Percentiles rank a stretch among this genome's conserved stretches.
Evolutionary conservation across 2,113 vertebrate genomes (phyloP).

Genomic region (Gracilinanus agilis): DNA sequence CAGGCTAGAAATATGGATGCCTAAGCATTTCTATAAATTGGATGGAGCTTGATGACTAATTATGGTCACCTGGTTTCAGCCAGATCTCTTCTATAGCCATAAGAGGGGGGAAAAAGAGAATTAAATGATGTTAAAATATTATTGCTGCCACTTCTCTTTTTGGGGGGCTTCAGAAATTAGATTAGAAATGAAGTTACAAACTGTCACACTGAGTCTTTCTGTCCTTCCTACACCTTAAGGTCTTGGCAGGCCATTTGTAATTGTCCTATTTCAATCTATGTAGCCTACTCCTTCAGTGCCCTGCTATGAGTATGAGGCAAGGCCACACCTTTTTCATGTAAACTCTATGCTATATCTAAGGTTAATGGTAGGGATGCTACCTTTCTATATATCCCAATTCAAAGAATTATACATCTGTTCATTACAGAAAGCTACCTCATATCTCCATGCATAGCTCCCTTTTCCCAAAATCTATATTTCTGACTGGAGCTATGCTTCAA

Average conservation of each 20-base stretch:
- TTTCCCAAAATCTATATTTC: not conserved
- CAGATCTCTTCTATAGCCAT: not conserved
- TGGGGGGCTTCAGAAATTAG: not conserved
- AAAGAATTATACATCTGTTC: not conserved
- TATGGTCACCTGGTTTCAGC: not conserved
- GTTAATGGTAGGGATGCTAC: not conserved
- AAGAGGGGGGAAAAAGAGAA: not conserved
- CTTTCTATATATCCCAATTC: not conserved
- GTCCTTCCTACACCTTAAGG: not conserved
- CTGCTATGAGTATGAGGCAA: not conserved
- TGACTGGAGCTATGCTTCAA: not conserved
- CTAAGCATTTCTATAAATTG: not conserved
- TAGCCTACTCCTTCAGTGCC: not conserved
- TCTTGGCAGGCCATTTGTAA: not conserved
- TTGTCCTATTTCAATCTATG: not conserved
- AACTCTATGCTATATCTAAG: not conserved
- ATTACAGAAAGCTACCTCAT: not conserved
- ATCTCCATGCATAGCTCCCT: not conserved
- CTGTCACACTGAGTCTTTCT: not conserved
- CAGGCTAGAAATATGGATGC: not conserved
- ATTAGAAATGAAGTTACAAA: not conserved
- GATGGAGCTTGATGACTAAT: not conserved
- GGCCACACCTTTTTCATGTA: not conserved
- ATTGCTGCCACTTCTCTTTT: not conserved
- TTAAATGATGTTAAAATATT: not conserved